Conservation (phyloP, 2,888 invertebrate genomes). For the Pristionchus maxplancki region DNA sequence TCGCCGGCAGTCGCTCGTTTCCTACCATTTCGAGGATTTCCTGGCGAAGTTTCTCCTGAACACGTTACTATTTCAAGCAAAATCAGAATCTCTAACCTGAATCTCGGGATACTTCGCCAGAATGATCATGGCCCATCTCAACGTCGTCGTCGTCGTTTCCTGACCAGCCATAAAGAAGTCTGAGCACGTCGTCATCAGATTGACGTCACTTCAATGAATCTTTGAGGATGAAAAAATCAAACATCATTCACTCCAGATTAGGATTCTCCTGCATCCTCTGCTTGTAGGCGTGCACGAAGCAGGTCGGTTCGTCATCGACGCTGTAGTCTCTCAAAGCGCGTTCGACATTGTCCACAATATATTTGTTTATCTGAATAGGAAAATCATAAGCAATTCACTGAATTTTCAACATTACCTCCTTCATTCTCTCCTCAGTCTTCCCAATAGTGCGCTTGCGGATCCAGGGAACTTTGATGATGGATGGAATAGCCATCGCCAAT, state of each 20-base stretch:
- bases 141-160: conserved; percentile 3
- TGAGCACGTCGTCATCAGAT: neutral
- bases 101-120: neutral
- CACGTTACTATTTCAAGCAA: neutral
- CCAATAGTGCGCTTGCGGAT: neutral
- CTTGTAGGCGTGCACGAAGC: neutral
- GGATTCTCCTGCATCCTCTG: neutral
- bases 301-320: neutral
- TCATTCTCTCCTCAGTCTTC: neutral
- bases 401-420: neutral
- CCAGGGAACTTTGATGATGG: neutral
- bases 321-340: neutral
- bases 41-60: neutral
- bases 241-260: neutral
- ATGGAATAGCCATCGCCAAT: neutral
- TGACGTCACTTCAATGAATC: neutral
- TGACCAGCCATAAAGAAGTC: neutral
- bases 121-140: conserved; percentile 1
- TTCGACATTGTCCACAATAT: neutral
- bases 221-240: neutral
- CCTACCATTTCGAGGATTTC: neutral
- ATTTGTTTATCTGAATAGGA: neutral
- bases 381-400: too few species aligned
- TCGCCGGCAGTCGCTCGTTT: neutral
- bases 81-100: neutral